A percentile compares a stretch with the other conserved stretches of the same genome.
These are phyloP conservation scores for Calidris pygmaea DNA, from an alignment of 2,113 vertebrate species.

Conservation along the genomic window DNA sequence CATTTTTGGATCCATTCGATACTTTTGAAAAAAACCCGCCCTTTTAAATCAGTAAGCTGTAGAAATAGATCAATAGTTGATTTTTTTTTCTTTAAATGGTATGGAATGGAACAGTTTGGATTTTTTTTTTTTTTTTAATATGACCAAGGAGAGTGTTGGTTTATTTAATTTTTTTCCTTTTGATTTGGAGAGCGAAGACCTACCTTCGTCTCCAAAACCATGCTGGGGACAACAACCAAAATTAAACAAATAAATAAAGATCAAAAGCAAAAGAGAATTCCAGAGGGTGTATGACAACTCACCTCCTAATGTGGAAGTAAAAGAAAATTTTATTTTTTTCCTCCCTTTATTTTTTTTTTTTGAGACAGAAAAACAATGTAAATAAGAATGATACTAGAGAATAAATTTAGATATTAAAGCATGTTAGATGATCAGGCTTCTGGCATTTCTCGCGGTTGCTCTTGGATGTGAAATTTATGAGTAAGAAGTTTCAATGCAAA, in stretches of 20 bases:
- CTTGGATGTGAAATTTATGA: conserved; percentile 45
- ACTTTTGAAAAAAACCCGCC: conserved; percentile 46
- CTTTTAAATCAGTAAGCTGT: conserved; percentile 34
- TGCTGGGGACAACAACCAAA: conserved; percentile 58
- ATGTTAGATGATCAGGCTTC: conserved; percentile 42
- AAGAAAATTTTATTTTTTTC: conserved; percentile 64
- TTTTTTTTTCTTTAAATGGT: conserved; percentile 12
- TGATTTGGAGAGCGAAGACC: conserved; percentile 40
- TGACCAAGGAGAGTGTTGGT: conserved; percentile 12
- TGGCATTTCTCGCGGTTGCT: conserved; percentile 28
- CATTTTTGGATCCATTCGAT: conserved; percentile 74
- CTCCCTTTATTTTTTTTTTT: conserved; percentile 33
- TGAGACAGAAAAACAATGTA: conserved; percentile 71
- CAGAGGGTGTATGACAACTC: conserved; percentile 69
- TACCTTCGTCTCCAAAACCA: conserved; percentile 63
- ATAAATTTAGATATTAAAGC: conserved; percentile 35
- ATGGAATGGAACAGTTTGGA: conserved; percentile 64
- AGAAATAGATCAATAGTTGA: conserved; percentile 2
- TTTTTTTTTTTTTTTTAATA: not conserved
- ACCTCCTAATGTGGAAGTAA: conserved; percentile 75
- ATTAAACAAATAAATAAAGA: conserved; percentile 61
- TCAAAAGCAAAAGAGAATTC: conserved; percentile 61
- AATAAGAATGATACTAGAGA: conserved; percentile 59
- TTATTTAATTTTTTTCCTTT: not conserved
- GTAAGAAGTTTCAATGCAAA: conserved; percentile 36